Evolutionary conservation across 1,140 invertebrate genomes (phyloP).

Genomic region (Orchesella cincta): DNA sequence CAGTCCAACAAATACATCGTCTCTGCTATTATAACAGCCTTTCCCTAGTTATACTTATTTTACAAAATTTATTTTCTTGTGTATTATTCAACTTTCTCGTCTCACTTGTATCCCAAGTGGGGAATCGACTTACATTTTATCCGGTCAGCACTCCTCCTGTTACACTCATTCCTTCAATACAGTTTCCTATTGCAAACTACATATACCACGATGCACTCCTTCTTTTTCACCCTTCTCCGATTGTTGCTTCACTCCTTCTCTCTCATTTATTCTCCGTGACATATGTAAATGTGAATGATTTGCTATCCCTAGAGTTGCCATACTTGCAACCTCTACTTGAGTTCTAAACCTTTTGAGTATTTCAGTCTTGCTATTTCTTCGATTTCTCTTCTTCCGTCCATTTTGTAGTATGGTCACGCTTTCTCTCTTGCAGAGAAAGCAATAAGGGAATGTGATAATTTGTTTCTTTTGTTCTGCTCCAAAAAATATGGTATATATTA

Average conservation of each 20-base stretch:
- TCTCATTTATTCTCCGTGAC: not conserved
- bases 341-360: not conserved
- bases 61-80: too few relatives aligned
- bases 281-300: conserved; percentile 15
- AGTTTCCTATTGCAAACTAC: not conserved
- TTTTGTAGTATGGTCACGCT: conserved; percentile 14
- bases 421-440: not conserved
- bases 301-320: not conserved
- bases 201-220: not conserved
- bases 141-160: not conserved
- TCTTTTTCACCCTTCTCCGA: not conserved
- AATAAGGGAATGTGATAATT: conserved; percentile 21
- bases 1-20: too few relatives aligned
- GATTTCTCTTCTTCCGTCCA: not conserved
- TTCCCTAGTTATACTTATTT: too few relatives aligned
- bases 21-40: too few relatives aligned
- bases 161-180: too few relatives aligned
- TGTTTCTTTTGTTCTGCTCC: conserved; percentile 7
- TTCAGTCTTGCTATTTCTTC: not conserved
- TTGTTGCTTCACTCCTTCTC: conserved; percentile 7
- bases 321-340: not conserved
- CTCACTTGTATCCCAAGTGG: not conserved
- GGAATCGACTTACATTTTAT: not conserved
- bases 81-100: too few relatives aligned
- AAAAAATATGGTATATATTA: not conserved